Conservation (phyloP, 2,888 invertebrate genomes). For the Lydus trimaculatus region DNA sequence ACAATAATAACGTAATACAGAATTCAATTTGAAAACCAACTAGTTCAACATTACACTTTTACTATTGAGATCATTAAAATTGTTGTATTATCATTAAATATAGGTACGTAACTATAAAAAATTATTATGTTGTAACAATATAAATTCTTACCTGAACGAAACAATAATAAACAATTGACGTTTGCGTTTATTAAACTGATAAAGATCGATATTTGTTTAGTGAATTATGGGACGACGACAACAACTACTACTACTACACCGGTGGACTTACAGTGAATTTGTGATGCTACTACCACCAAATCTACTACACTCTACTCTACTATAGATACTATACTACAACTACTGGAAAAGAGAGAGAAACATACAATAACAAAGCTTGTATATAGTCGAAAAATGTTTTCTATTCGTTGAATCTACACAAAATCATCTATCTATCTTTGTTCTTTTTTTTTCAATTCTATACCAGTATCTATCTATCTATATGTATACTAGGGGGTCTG, state of each 20-base stretch:
- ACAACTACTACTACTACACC: conserved; percentile 30
- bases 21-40: neutral
- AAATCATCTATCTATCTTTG: neutral
- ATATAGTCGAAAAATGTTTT: neutral
- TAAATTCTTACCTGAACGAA: neutral
- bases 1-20: neutral
- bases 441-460: neutral
- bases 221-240: conserved; percentile 10
- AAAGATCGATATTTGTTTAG: neutral
- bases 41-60: neutral
- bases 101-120: neutral
- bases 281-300: conserved; percentile 12
- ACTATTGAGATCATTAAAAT: neutral
- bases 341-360: neutral
- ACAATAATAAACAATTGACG: neutral
- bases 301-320: conserved; percentile 5
- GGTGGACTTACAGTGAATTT: conserved; percentile 29
- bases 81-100: neutral
- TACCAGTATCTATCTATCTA: neutral
- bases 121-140: neutral
- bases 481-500: neutral
- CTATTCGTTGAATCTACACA: neutral
- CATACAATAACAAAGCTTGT: neutral
- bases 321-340: neutral
- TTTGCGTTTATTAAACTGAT: neutral